Percentiles rank a stretch among this genome's conserved stretches.
These are phyloP conservation scores for Upupa epops DNA, from an alignment of 2,113 vertebrate species.

Conservation along the genomic window DNA sequence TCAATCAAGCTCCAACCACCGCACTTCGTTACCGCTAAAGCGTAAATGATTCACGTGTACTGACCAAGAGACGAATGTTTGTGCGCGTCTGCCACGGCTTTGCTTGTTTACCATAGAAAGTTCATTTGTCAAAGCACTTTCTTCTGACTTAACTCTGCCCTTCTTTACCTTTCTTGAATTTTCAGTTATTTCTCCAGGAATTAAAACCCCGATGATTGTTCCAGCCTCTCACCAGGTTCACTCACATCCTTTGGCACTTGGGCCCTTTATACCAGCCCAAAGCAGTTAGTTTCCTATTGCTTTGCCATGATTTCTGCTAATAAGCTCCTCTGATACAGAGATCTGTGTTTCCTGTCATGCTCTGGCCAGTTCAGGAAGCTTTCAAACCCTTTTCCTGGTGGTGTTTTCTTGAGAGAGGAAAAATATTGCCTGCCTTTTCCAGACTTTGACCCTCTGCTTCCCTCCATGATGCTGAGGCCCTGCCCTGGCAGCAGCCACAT, in stretches of 20 bases:
- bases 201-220: background rate
- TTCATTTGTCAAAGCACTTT: background rate
- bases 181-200: background rate
- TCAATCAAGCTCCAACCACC: background rate
- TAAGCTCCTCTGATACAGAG: background rate
- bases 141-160: background rate
- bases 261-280: background rate
- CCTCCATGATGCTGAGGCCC: background rate
- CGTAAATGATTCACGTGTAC: background rate
- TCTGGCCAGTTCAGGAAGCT: background rate
- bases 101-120: background rate
- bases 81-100: background rate
- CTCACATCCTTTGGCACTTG: background rate
- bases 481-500: background rate
- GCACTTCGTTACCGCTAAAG: rapidly evolving
- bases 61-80: background rate
- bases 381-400: background rate
- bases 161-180: background rate
- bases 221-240: background rate
- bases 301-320: background rate
- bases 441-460: background rate
- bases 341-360: background rate
- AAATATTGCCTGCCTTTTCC: background rate
- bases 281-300: background rate
- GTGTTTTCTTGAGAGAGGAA: background rate